Conservation (phyloP, 2,888 invertebrate genomes). For the Patella caerulea region DNA sequence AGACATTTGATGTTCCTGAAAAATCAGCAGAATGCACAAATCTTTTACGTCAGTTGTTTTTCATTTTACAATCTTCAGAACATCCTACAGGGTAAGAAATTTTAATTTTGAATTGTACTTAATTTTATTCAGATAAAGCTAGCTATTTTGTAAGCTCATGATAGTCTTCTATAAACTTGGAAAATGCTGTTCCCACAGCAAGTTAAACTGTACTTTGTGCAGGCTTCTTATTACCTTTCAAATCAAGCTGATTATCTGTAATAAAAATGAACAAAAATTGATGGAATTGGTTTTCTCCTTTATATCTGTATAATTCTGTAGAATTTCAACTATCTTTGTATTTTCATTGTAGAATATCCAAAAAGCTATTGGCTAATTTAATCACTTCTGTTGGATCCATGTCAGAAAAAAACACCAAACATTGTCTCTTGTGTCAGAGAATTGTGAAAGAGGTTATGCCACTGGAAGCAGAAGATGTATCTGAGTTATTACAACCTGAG, state of each 20-base stretch:
- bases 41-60: slow-evolving; percentile 53
- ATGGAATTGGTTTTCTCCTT: not conserved
- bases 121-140: too few species aligned
- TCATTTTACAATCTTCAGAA: slow-evolving; percentile 54
- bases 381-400: slow-evolving; percentile 37
- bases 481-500: slow-evolving; percentile 20
- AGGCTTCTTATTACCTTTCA: too few species aligned
- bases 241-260: too few species aligned
- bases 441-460: slow-evolving; percentile 53
- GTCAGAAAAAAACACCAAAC: slow-evolving; percentile 41
- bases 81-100: slow-evolving; percentile 46
- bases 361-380: slow-evolving; percentile 41
- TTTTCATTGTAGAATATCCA: slow-evolving; percentile 37
- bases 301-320: not conserved
- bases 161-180: too few species aligned
- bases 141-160: too few species aligned
- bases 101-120: not conserved
- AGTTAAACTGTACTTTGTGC: too few species aligned
- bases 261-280: too few species aligned
- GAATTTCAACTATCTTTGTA: not conserved
- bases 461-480: slow-evolving; percentile 31
- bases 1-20: slow-evolving; percentile 47
- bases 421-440: slow-evolving; percentile 53
- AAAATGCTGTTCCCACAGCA: too few species aligned
- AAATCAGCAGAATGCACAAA: slow-evolving; percentile 52